phyloP scores from a whole-genome alignment of 2,888 invertebrate species.

The Temnothorax rugatulus region DNA sequence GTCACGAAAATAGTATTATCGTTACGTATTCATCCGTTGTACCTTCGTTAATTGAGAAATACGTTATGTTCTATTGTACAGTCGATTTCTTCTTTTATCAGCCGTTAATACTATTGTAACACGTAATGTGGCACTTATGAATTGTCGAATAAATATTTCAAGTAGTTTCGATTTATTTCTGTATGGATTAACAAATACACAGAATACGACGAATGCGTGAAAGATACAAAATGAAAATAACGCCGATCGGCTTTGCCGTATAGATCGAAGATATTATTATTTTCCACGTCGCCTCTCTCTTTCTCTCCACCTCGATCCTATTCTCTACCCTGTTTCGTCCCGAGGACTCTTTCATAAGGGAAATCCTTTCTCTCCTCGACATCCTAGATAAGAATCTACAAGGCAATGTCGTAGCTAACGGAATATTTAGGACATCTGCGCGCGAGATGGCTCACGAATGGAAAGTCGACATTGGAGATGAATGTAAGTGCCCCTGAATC shows the following conservation, averaged over 20 bases:
- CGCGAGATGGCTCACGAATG: slow-evolving; percentile 64
- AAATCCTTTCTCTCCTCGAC: slow-evolving; percentile 66
- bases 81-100: background rate
- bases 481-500: slow-evolving; percentile 20
- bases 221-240: slow-evolving; percentile 44
- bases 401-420: slow-evolving; percentile 75
- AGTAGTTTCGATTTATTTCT: slow-evolving; percentile 11
- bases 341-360: slow-evolving; percentile 74
- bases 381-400: slow-evolving; percentile 73
- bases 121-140: slow-evolving; percentile 44
- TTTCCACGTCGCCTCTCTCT: slow-evolving; percentile 37
- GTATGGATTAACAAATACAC: background rate
- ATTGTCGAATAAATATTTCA: slow-evolving; percentile 36
- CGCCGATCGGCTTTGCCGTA: slow-evolving; percentile 34
- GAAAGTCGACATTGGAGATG: slow-evolving; percentile 50
- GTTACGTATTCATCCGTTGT: background rate
- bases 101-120: slow-evolving; percentile 41
- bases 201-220: background rate
- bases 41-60: background rate
- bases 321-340: slow-evolving; percentile 83
- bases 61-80: background rate
- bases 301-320: slow-evolving; percentile 30
- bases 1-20: background rate
- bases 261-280: slow-evolving; percentile 54
- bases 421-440: slow-evolving; percentile 67